Evolutionary conservation across 1,140 invertebrate species (phyloP).

Genomic region (Musca domestica): DNA sequence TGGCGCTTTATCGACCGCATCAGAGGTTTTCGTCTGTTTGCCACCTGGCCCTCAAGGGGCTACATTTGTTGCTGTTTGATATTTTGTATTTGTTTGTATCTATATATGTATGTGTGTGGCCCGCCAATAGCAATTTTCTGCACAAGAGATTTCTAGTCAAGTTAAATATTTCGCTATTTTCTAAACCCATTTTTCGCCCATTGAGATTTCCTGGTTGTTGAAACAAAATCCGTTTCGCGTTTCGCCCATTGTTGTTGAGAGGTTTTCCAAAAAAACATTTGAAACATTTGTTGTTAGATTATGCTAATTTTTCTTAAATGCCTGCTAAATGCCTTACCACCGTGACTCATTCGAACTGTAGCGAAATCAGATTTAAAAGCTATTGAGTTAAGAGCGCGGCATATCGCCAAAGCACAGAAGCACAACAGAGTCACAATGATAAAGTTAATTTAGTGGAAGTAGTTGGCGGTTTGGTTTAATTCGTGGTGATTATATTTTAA

Average conservation of each 20-base stretch:
- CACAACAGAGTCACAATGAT: no score
- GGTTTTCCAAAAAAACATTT: no score
- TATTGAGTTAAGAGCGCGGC: no score
- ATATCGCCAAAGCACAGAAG: no score
- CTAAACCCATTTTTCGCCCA: background rate
- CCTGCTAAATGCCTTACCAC: no score
- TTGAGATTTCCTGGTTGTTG: conserved; percentile 12
- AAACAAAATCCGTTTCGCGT: background rate
- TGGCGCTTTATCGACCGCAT: conserved; percentile 16
- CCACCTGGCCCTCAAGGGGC: no score
- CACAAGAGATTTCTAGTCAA: background rate
- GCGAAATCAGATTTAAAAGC: no score
- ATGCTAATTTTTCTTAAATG: conserved; percentile 11
- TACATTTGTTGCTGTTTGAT: no score
- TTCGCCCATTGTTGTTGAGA: background rate
- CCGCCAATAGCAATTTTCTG: background rate
- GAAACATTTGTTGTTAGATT: background rate
- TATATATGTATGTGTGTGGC: background rate
- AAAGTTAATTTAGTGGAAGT: no score
- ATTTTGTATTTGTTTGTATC: background rate
- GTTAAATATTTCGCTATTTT: background rate
- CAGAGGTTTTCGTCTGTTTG: background rate
- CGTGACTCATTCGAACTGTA: no score
- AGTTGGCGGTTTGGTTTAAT: no score
- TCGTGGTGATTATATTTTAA: no score